These are phyloP conservation scores for Muschampia plurimacula DNA, from an alignment of 2,888 invertebrate genomes.

Conservation along the genomic window DNA sequence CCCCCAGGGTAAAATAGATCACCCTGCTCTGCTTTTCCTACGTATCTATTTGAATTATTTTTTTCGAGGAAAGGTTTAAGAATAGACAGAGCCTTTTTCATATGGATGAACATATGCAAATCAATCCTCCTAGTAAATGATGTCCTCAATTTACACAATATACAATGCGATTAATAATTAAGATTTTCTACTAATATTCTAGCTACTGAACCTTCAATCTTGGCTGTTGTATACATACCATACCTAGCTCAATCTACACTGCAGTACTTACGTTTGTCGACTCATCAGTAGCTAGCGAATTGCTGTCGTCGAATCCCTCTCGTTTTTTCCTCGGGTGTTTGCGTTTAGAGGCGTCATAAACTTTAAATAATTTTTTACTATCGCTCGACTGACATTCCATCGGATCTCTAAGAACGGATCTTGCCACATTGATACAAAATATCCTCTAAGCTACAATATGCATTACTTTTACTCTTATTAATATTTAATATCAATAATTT, in stretches of 20 bases:
- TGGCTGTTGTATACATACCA: too few relatives aligned
- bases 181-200: too few relatives aligned
- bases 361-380: constrained; percentile 77
- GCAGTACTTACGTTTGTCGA: constrained; percentile 70
- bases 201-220: too few relatives aligned
- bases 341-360: constrained; percentile 72
- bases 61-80: too few relatives aligned
- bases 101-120: too few relatives aligned
- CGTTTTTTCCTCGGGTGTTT: constrained; percentile 65
- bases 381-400: constrained; percentile 78
- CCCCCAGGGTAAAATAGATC: too few relatives aligned
- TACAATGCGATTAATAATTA: too few relatives aligned
- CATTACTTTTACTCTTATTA: constrained; percentile 53
- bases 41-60: too few relatives aligned
- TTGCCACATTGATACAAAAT: constrained; percentile 59
- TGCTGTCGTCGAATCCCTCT: constrained; percentile 63
- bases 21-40: too few relatives aligned
- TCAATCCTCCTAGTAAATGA: too few relatives aligned
- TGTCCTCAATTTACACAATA: too few relatives aligned
- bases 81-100: too few relatives aligned
- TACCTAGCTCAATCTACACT: not conserved
- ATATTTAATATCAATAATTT: constrained; percentile 49
- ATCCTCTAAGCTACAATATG: constrained; percentile 53
- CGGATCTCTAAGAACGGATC: constrained; percentile 60
- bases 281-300: constrained; percentile 68